A percentile compares a stretch with the other conserved stretches of the same genome.
phyloP scores from a whole-genome alignment of 2,797 vertebrate species.

The Nothura maculosa region DNA sequence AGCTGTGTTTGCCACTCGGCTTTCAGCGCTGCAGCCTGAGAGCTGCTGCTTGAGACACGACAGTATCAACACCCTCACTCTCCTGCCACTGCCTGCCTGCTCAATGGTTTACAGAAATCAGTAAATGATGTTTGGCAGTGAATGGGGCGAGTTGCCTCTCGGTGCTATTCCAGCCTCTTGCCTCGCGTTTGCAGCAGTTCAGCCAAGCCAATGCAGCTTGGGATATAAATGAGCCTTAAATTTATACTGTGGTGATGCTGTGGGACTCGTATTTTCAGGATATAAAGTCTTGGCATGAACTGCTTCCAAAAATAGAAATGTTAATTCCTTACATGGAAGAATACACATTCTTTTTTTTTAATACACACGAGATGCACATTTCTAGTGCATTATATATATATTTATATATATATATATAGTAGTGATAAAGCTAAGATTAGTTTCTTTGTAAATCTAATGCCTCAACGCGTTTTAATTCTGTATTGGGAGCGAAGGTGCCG shows the following conservation, averaged over 20 bases:
- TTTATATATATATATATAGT: too few species aligned
- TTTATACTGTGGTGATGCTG: neutral
- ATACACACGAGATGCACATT: neutral
- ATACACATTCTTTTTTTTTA: neutral
- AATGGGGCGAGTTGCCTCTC: neutral
- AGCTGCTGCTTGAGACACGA: neutral
- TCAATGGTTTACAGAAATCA: neutral
- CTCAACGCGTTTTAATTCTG: neutral
- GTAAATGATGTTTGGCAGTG: neutral
- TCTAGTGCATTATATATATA: neutral
- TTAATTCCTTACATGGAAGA: neutral
- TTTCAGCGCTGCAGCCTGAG: neutral
- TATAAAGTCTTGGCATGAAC: neutral
- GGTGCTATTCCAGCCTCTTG: neutral
- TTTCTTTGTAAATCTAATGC: neutral
- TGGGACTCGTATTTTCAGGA: neutral
- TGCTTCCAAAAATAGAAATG: neutral
- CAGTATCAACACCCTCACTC: neutral
- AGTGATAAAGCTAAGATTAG: neutral
- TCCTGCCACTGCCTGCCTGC: neutral
- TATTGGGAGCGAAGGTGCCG: neutral
- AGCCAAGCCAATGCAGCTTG: neutral
- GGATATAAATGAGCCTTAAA: accelerated
- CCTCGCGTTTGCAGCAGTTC: neutral
- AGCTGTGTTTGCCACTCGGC: neutral